phyloP scores from a whole-genome alignment of 2,888 invertebrate genomes.

The Dynastes hyllus region DNA sequence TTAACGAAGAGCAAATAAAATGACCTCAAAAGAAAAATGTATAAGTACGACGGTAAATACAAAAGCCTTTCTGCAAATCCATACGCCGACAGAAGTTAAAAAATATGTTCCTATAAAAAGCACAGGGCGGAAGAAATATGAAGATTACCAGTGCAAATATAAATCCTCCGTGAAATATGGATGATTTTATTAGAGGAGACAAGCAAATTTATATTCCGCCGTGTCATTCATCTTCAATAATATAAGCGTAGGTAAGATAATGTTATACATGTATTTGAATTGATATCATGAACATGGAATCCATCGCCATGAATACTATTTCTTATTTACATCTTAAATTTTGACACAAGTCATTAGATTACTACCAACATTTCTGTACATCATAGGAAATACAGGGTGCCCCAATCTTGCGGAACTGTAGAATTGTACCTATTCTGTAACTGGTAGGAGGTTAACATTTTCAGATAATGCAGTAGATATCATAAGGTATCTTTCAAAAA shows the following conservation, averaged over 20 bases:
- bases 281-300: neutral
- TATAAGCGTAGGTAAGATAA: neutral
- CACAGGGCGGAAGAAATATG: neutral
- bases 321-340: too few species aligned
- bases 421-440: too few species aligned
- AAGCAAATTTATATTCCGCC: conserved; percentile 5
- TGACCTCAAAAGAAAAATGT: conserved; percentile 17
- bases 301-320: too few species aligned
- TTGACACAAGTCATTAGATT: too few species aligned
- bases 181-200: conserved; percentile 24
- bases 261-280: too few species aligned
- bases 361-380: too few species aligned
- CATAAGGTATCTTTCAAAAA: too few species aligned
- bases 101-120: conserved; percentile 13
- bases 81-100: conserved; percentile 19
- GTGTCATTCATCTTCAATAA: neutral
- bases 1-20: conserved; percentile 23
- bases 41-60: conserved; percentile 18
- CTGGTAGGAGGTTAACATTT: too few species aligned
- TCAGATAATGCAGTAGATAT: too few species aligned
- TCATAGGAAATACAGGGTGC: too few species aligned
- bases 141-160: conserved; percentile 3
- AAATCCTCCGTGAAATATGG: conserved; percentile 16
- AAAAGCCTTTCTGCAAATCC: conserved; percentile 3
- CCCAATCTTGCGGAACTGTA: too few species aligned